Conservation (phyloP, 1,140 invertebrate genomes). For the Rhyacophila brunnea region DNA sequence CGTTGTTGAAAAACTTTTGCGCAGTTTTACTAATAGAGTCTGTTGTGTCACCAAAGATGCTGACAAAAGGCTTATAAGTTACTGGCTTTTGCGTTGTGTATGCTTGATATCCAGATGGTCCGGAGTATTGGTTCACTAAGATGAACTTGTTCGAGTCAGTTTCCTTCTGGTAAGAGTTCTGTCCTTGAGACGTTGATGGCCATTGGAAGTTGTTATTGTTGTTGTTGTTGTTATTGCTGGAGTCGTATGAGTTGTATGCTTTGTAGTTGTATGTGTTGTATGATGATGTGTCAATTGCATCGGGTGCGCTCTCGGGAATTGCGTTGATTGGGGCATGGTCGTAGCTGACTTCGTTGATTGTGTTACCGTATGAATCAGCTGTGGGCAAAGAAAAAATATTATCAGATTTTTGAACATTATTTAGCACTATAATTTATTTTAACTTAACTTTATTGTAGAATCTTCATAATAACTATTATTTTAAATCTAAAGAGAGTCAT, state of each 20-base stretch:
- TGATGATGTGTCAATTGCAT: conserved; percentile 31
- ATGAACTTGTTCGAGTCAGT: conserved; percentile 12
- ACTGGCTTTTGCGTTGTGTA: conserved; percentile 24
- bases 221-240: conserved; percentile 1
- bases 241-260: conserved; percentile 6
- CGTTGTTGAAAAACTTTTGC: conserved; percentile 29
- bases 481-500: too few relatives aligned
- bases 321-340: conserved; percentile 25
- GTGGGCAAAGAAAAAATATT: conserved; percentile 5
- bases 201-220: conserved; percentile 10
- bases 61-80: conserved; percentile 29
- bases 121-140: conserved; percentile 20
- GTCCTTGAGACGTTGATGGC: conserved; percentile 4
- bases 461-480: too few relatives aligned
- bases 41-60: conserved; percentile 18
- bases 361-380: conserved; percentile 29
- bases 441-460: neutral
- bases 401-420: neutral
- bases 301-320: conserved; percentile 30
- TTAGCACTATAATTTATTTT: neutral
- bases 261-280: conserved; percentile 33
- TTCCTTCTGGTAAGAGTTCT: conserved; percentile 1
- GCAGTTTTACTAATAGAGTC: conserved; percentile 21
- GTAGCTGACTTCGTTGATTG: conserved; percentile 27
- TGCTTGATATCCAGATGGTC: neutral